Evolutionary conservation across 2,888 invertebrate genomes (phyloP).

Genomic region (Sesamia inferens): DNA sequence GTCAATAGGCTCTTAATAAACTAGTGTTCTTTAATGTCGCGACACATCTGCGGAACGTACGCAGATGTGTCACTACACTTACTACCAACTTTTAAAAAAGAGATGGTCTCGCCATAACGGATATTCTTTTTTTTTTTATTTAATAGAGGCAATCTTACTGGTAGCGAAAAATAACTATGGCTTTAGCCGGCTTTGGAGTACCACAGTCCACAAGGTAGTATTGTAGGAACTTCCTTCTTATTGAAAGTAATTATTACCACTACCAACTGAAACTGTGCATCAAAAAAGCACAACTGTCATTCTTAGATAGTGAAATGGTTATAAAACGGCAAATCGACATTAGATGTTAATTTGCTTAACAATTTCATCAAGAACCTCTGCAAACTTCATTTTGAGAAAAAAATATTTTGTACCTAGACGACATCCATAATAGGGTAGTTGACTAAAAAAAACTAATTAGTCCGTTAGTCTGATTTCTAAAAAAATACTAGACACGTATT

Average conservation of each 20-base stretch:
- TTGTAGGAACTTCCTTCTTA: constrained; percentile 8
- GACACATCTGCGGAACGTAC: no score
- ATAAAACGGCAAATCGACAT: background rate
- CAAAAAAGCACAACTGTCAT: background rate
- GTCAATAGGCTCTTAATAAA: no score
- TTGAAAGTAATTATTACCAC: background rate
- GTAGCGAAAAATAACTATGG: background rate
- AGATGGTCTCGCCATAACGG: background rate
- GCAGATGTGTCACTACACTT: no score
- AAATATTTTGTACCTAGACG: no score
- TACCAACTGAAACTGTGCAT: background rate
- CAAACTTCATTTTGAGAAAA: background rate
- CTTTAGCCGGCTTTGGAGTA: background rate
- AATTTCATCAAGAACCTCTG: background rate
- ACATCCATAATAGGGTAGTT: no score
- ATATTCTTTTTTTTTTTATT: background rate
- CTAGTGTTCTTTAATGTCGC: no score
- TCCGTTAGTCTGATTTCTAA: no score
- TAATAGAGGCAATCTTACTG: background rate
- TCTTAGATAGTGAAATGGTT: background rate
- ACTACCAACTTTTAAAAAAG: background rate
- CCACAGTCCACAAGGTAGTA: constrained; percentile 17
- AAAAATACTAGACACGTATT: no score
- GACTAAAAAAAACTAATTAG: no score
- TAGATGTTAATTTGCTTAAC: background rate